Evolutionary conservation across 2,888 invertebrate species (phyloP).

Genomic region (Drosophila paranaensis): DNA sequence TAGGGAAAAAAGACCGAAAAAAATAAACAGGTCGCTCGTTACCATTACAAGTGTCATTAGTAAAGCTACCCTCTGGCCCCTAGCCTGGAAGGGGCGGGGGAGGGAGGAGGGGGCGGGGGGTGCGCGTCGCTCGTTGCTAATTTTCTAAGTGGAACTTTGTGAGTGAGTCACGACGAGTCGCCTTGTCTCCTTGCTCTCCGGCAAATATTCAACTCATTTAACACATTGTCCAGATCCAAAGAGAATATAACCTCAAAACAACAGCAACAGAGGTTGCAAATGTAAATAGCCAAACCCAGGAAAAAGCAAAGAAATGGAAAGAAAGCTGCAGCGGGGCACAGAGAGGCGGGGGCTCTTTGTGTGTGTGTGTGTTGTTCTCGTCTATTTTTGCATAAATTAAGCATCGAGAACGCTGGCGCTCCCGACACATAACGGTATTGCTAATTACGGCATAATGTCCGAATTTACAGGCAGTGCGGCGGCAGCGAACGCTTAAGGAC

Average conservation of each 20-base stretch:
- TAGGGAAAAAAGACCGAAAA: background rate
- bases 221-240: conserved; percentile 69
- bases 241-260: conserved; percentile 61
- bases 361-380: conserved; percentile 1
- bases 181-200: background rate
- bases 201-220: conserved; percentile 74
- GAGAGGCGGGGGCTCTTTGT: background rate
- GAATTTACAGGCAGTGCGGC: conserved; percentile 47
- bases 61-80: conserved; percentile 7
- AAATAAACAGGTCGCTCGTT: conserved; percentile 37
- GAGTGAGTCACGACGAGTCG: conserved; percentile 28
- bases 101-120: background rate
- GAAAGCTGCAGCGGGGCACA: background rate
- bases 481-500: conserved; percentile 10
- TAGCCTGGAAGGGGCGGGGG: background rate
- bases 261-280: conserved; percentile 26
- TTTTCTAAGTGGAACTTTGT: conserved; percentile 55
- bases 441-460: conserved; percentile 78
- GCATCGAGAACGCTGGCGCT: conserved; percentile 50
- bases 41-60: conserved; percentile 52
- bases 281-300: conserved; percentile 22
- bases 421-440: conserved; percentile 71
- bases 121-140: conserved; percentile 30
- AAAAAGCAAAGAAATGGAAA: conserved; percentile 7
- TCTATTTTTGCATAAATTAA: conserved; percentile 72